phyloP scores from a whole-genome alignment of 2,113 vertebrate genomes.

The Caretta caretta region DNA sequence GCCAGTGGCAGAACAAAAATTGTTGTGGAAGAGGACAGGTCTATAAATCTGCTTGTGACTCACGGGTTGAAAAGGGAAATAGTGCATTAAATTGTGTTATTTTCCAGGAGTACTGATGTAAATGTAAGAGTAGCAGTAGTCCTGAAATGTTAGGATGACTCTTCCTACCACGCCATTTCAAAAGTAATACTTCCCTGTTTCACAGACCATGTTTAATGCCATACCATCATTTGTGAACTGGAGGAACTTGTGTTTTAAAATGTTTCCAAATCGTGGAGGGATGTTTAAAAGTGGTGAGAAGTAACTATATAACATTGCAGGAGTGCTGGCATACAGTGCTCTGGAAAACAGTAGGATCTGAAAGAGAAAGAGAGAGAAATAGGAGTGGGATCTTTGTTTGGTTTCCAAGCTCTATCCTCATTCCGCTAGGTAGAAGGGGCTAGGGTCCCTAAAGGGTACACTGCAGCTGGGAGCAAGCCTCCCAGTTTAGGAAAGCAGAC shows the following conservation, averaged over 20 bases:
- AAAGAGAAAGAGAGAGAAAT: not conserved
- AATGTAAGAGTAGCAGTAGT: not conserved
- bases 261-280: fast-evolving
- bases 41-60: fast-evolving
- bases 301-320: not conserved
- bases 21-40: not conserved
- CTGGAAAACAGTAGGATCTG: not conserved
- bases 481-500: not conserved
- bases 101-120: not conserved
- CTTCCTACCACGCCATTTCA: not conserved
- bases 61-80: not conserved
- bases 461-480: not conserved
- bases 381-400: not conserved
- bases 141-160: not conserved
- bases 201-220: not conserved
- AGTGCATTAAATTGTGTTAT: not conserved
- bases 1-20: not conserved
- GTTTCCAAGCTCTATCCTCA: not conserved
- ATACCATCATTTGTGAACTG: not conserved
- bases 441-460: not conserved
- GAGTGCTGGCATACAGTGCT: not conserved
- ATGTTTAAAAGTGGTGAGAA: not conserved
- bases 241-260: not conserved
- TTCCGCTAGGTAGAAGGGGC: not conserved
- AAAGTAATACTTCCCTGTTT: not conserved